These are phyloP conservation scores for Mirounga angustirostris DNA, from an alignment of 2,113 vertebrate genomes.

Conservation along the genomic window DNA sequence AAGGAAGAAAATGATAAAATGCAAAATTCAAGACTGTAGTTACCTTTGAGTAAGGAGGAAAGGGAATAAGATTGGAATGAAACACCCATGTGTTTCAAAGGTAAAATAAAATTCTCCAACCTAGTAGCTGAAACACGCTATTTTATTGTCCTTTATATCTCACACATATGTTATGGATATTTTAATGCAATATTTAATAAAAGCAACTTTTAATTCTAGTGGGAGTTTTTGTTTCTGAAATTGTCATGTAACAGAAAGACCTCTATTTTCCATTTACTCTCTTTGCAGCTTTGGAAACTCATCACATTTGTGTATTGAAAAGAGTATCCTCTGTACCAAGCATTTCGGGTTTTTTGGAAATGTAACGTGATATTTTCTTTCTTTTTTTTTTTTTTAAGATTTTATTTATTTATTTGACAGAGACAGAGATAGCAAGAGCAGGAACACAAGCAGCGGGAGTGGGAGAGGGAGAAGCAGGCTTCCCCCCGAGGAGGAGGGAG, in stretches of 20 bases:
- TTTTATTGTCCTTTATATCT: background rate
- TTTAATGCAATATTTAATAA: background rate
- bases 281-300: background rate
- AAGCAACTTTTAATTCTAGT: background rate
- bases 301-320: conserved; percentile 50
- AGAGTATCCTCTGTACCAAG: background rate
- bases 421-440: too few species aligned
- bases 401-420: too few species aligned
- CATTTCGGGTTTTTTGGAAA: background rate
- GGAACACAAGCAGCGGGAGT: too few species aligned
- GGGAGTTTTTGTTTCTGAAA: background rate
- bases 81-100: background rate
- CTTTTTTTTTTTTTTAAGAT: too few species aligned
- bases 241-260: background rate
- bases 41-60: background rate
- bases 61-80: background rate
- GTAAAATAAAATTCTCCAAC: background rate
- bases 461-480: too few species aligned
- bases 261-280: conserved; percentile 17
- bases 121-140: background rate
- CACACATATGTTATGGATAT: background rate
- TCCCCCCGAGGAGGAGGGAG: too few species aligned
- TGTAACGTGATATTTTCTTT: conserved; percentile 45
- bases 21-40: background rate
- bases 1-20: background rate